phyloP scores from a whole-genome alignment of 1,140 invertebrate genomes.

The Andricus grossulariae region DNA sequence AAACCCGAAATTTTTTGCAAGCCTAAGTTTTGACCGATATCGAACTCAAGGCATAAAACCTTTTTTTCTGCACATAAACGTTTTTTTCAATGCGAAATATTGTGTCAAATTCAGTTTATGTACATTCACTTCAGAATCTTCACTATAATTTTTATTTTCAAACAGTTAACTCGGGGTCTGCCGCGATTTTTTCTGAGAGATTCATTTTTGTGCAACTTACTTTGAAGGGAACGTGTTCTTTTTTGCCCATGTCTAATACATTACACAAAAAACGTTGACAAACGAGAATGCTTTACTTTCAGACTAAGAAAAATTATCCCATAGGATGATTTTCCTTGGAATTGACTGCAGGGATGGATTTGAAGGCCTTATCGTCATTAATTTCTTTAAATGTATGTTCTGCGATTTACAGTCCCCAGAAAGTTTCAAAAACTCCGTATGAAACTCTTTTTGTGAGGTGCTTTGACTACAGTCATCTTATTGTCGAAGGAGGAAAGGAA shows the following conservation, averaged over 20 bases:
- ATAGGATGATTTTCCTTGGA: not conserved
- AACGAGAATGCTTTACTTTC: not conserved
- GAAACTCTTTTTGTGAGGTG: not conserved
- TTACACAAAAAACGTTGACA: not conserved
- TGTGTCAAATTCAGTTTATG: not conserved
- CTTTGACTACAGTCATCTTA: no score
- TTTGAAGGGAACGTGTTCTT: not conserved
- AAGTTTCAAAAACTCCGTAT: not conserved
- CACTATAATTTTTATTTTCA: not conserved
- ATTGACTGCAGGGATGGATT: not conserved
- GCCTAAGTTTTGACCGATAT: no score
- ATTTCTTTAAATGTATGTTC: not conserved
- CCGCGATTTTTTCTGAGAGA: not conserved
- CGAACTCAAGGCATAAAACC: no score
- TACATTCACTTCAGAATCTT: not conserved
- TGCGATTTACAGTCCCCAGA: constrained; percentile 1
- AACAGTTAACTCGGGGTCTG: not conserved
- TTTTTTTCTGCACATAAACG: no score
- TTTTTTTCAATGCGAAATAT: not conserved
- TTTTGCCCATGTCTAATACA: not conserved
- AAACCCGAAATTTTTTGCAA: no score
- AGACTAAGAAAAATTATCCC: no score
- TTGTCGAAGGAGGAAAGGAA: no score
- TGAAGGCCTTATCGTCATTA: not conserved
- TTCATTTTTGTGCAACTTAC: not conserved